Evolutionary conservation across 2,888 invertebrate species (phyloP), one percentile per base, ranked within the genome.

Genomic region (Elegia similella): DNA sequence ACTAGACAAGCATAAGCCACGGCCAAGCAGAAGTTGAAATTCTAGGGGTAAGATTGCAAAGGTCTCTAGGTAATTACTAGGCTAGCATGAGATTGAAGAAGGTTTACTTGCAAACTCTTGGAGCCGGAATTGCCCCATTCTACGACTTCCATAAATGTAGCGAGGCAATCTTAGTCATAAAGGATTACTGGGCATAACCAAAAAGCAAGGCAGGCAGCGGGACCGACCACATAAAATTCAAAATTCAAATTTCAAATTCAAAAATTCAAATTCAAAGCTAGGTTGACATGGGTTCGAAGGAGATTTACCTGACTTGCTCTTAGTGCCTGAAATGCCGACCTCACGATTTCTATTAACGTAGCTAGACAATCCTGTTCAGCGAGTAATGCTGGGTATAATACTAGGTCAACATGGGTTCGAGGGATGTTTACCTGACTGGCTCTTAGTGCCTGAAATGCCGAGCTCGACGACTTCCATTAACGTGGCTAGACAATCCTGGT

Each of bases 91-190:
- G 12, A 13, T 13, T 3, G n/a, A 5, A 13, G 8, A 29, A 46
- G 12, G 16, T 65, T 59, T 30, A 62, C 95, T 95, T 50, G 29
- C 23, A 95, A 92, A 58, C 96, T 96, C 88, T 98, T 99, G 7
- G 97, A 95, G 13, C 99, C 99, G 0, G 99, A 98, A 57, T 99
- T 97, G 56, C 99, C 99, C 29, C 99, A 93, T 83, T 99, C 99
- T 1, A 99, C 97, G 0, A 99, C 98, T 88, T 99, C 99, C 62
- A 99, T 93, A 56, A 99, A 96, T 34, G 23, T 23, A 5, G 23
- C 23, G 2, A 23, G 23, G 5, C 23, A 23, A 23, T 23, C 23
- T 5, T 23, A 5, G 23, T 23, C 23, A 23, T 2, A 2, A 23
- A 23, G 23, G 2, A 23, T 3, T 23, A 5, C 23, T 23, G 23